These are phyloP conservation scores for Sclerodermus sp. DNA, from an alignment of 2,888 invertebrate genomes.

Conservation along the genomic window DNA sequence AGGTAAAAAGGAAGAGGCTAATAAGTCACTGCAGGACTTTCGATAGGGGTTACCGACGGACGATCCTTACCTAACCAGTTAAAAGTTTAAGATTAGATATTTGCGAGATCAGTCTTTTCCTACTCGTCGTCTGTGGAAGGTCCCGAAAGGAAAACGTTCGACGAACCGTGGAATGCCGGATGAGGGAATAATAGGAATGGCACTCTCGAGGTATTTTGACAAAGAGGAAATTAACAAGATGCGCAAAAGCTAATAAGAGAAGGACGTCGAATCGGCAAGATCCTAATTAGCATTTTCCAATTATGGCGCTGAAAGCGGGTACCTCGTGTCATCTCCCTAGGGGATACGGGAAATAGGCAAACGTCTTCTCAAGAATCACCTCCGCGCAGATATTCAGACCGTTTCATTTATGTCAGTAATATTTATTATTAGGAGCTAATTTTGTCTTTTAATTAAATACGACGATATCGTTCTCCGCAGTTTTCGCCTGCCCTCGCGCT, in stretches of 20 bases:
- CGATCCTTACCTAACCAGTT: too few species aligned
- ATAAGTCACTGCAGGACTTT: neutral
- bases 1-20: constrained; percentile 2
- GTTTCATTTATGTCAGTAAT: too few species aligned
- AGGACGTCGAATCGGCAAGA: constrained; percentile 24
- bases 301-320: constrained; percentile 40
- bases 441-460: too few species aligned
- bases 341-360: constrained; percentile 7
- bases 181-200: constrained; percentile 2
- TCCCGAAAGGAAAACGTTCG: neutral
- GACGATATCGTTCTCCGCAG: too few species aligned
- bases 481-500: too few species aligned
- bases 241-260: constrained; percentile 2
- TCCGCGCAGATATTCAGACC: too few species aligned
- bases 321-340: neutral
- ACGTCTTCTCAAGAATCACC: neutral
- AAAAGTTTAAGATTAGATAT: too few species aligned
- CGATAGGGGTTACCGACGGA: too few species aligned
- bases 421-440: too few species aligned
- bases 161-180: neutral
- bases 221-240: neutral
- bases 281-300: constrained; percentile 46
- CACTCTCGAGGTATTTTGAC: neutral
- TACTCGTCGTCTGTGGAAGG: too few species aligned
- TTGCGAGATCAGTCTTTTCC: too few species aligned